Evolutionary conservation across 2,113 vertebrate species (phyloP), one percentile per base, ranked within the genome.

Genomic region (Oceanites oceanicus): DNA sequence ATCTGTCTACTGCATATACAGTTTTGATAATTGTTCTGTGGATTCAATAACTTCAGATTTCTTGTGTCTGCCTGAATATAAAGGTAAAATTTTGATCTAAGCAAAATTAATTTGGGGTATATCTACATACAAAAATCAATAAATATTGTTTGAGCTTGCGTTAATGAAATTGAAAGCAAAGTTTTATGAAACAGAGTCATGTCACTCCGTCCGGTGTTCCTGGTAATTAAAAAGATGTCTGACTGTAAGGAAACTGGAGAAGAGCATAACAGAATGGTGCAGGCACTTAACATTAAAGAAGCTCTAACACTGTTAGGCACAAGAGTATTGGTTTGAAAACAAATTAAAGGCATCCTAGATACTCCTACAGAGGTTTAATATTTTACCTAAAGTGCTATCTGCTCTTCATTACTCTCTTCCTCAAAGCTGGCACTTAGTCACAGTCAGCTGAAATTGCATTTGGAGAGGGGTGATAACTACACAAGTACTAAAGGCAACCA

Each of bases 391-490:
- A 77, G 90, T 89, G 76, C 90, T 97, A 91, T 96, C 96, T 95
- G 70, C 86, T 95, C 77, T 81, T 96, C 96, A 92, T 96, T 97
- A 90, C 90, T 96, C 96, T 97, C 84, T 91, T 94, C 95, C 90
- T 94, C 91, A 87, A 87, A 97, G 96, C 93, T 91, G 79, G 91
- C 91, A 88, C 98, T 98, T 97, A 97, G 97, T 98, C 98, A 97
- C 96, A 86, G 67, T 97, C 96, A 98, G 90, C 89, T 97, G 94
- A 97, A 98, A 98, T 98, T 98, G 88, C 98, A 97, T 98, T 98
- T 98, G 97, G 96, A 98, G 94, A 97, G 91, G 84, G 96, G 85
- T 34, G 97, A 98, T 98, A 98, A 98, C 98, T 98, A 95, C 97
- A 87, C 94, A 80, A 97, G 96, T 97, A 98, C 97, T 97, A 97